Evolutionary conservation across 2,888 invertebrate genomes (phyloP), one percentile per base, ranked within the genome.

Genomic region (Neoaliturus tenellus): DNA sequence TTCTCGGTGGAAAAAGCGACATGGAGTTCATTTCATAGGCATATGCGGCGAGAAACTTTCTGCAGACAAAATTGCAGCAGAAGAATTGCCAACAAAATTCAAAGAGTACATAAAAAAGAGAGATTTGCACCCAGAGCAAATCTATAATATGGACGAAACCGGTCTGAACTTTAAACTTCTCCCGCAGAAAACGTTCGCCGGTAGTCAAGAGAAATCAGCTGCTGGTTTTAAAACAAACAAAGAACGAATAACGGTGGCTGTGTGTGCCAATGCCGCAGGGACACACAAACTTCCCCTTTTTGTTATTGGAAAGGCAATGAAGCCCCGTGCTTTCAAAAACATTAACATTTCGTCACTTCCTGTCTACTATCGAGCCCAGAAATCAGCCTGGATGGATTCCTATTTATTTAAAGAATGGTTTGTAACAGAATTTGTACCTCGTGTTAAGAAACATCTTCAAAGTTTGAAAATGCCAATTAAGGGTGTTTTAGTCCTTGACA

Each of bases 121-220:
- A 41, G 48, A 69, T 20, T 35, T 82, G 80, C 75, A 55, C 62
- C 82, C 73, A 23, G 39, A 83, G 41, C 87, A 88, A 85, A 84
- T 88, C 81, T 67, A 81, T 20, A 88, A 88, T 71, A 85, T 86
- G 35, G 88, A 88, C 80, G 87, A 88, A 84, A 88, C 87, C 10
- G 87, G 87, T 31, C 85, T 88, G 80, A 87, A 87, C 78, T 88
- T 84, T 78, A 88, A 87, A 86, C 86, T 86, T 81, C 85, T 88
- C 58, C 88, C 87, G 33, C 84, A 82, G 83, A 85, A 85, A 80
- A 88, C 87, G 39, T 83, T 86, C 51, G 86, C 86, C 81, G 83
- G 84, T 55, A 82, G 84, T 55, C 85, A 85, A 85, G 81, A 84
- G 48, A 83, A 88, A 84, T 85, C 44, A 83, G 82, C 69, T 85